These are phyloP conservation scores for Drosophila bipectinata DNA, from an alignment of 1,140 invertebrate genomes.

Conservation along the genomic window DNA sequence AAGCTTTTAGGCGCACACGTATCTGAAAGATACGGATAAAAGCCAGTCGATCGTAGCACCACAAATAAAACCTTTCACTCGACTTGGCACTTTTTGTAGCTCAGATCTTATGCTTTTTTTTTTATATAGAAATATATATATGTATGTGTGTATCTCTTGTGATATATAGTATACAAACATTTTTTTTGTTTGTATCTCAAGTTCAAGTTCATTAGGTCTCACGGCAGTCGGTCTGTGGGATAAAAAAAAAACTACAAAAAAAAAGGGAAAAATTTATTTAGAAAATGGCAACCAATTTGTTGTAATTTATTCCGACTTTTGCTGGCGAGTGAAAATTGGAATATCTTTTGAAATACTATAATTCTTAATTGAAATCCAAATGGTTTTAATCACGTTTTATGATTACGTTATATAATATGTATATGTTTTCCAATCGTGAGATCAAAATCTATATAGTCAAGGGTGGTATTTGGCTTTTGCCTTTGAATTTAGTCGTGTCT, in stretches of 20 bases:
- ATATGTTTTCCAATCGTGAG: constrained; percentile 11
- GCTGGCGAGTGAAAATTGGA: neutral
- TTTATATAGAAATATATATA: neutral
- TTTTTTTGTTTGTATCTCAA: constrained; percentile 32
- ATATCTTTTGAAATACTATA: neutral
- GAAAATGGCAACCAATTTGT: constrained; percentile 46
- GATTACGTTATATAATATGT: too few species aligned
- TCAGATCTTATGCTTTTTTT: constrained; percentile 5
- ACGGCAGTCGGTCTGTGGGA: constrained; percentile 15
- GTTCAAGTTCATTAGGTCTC: constrained; percentile 75
- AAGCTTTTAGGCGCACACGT: constrained; percentile 70
- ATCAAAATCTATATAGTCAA: constrained; percentile 20
- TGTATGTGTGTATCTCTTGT: neutral
- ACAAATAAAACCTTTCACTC: constrained; percentile 48
- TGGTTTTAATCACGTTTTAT: constrained; percentile 30
- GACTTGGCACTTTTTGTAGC: constrained; percentile 26
- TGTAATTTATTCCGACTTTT: constrained; percentile 62
- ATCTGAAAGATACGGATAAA: constrained; percentile 66
- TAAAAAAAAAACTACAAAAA: neutral
- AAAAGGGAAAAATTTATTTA: neutral
- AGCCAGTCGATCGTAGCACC: neutral
- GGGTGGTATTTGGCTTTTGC: too few species aligned
- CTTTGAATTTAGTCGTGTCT: neutral
- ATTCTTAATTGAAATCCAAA: constrained; percentile 17
- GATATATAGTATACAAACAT: neutral